Base-by-base conservation (phyloP, 2,113 vertebrate species). In the Psettodes erumei region DNA sequence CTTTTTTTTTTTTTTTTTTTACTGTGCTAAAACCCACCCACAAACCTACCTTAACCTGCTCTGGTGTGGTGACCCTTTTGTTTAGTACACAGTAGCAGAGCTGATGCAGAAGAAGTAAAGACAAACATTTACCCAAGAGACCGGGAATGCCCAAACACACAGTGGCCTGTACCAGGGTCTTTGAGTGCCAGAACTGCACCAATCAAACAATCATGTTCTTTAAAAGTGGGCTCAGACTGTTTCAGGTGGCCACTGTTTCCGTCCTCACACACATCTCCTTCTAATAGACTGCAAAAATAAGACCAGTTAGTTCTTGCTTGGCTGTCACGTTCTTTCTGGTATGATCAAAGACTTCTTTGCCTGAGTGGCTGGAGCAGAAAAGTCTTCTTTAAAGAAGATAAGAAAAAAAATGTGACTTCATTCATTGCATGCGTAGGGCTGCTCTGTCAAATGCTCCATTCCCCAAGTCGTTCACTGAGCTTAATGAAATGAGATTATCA, bases 91-190 rank as follows among this genome's bases (percentile, higher is more conserved):
- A 82, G 71, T 65, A 69, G 77, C 38, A 0, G 58, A 69, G 21
- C 75, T 43, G 38, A 30, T 27, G 28, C 47, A 40, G 60, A 73
- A 58, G 68, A n/a, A n/a, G 59, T 40, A 68, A 81, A 75, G 77
- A 48, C 76, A 86, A 89, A 88, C 69, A 83, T 84, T 87, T 69
- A 54, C 58, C 40, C 70, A 79, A 60, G 64, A 59, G 56, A 68
- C 6, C 23, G 65, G 63, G 15, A 60, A 61, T 67, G 55, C 48
- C 9, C 59, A 55, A 70, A 68, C 30, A 68, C 30, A 33, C 45
- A n/a, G 16, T 72, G 53, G 67, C 56, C 28, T 27, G 2, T 9
- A 33, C 21, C n/a, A 16, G 32, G 6, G 5, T 12, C 13, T 32
- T 30, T 19, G 37, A 69, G 48, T 42, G 21, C n/a, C 27, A 23